phyloP scores from a whole-genome alignment of 2,797 vertebrate species.

The Rhinatrema bivittatum region DNA sequence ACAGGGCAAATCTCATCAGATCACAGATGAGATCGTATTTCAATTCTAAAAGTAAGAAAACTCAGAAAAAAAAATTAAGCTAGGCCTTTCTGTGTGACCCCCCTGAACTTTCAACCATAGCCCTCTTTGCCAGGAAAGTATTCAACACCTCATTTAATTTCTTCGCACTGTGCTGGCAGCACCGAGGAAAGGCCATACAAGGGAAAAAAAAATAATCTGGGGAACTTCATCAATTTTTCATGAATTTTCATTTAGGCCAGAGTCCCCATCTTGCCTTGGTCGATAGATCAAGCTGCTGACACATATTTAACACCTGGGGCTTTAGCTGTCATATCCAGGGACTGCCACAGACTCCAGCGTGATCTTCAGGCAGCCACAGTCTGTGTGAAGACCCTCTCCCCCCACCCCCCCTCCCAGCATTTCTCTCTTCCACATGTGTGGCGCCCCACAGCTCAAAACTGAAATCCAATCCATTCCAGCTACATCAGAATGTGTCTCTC shows the following conservation, averaged over 20 bases:
- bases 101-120: conserved; percentile 61
- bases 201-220: conserved; percentile 70
- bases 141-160: conserved; percentile 62
- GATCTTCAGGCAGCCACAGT: conserved; percentile 44
- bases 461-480: conserved; percentile 16
- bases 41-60: conserved; percentile 24
- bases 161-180: conserved; percentile 28
- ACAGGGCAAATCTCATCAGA: conserved; percentile 12
- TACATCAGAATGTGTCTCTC: background rate
- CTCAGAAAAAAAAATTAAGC: conserved; percentile 6
- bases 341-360: conserved; percentile 37
- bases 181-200: conserved; percentile 39
- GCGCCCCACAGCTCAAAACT: conserved; percentile 7
- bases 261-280: conserved; percentile 81
- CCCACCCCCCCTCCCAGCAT: no score
- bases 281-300: conserved; percentile 96
- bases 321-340: conserved; percentile 57
- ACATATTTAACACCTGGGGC: conserved; percentile 88
- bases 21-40: conserved; percentile 24
- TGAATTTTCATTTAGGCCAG: conserved; percentile 91
- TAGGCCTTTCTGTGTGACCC: conserved; percentile 32
- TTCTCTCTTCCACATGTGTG: conserved; percentile 1
- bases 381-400: conserved; percentile 3
- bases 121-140: conserved; percentile 52
- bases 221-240: conserved; percentile 95